Conservation (phyloP, 2,888 invertebrate species). For the Drosophila acutilabella region DNA sequence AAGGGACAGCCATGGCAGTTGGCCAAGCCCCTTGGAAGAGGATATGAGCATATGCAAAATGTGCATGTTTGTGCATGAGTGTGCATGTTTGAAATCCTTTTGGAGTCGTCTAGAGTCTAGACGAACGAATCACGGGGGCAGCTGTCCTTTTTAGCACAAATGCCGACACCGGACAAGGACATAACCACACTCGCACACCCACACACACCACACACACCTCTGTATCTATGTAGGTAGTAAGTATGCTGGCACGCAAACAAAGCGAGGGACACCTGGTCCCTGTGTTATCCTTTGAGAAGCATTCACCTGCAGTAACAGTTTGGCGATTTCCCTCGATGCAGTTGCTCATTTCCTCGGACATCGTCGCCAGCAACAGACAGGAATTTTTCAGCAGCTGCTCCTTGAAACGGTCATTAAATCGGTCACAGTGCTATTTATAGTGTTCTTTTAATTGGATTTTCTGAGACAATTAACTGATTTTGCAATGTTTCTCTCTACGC, state of each 20-base stretch:
- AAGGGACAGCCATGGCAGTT: not conserved
- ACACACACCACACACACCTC: too few relatives aligned
- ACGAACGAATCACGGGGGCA: slow-evolving; percentile 67
- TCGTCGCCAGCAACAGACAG: slow-evolving; percentile 45
- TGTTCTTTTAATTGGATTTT: not conserved
- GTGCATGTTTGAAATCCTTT: slow-evolving; percentile 45
- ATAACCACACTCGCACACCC: slow-evolving; percentile 6
- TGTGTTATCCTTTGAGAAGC: slow-evolving; percentile 40
- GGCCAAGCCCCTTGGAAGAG: slow-evolving; percentile 53
- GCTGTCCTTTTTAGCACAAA: slow-evolving; percentile 55
- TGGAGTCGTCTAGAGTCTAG: slow-evolving; percentile 69
- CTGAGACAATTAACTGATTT: slow-evolving; percentile 27
- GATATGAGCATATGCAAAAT: slow-evolving; percentile 55
- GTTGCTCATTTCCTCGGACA: slow-evolving; percentile 55
- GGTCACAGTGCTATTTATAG: slow-evolving; percentile 5
- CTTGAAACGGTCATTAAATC: not conserved
- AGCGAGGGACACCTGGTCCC: slow-evolving; percentile 45
- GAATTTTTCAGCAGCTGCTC: slow-evolving; percentile 13
- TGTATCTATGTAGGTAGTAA: slow-evolving; percentile 13
- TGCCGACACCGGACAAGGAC: slow-evolving; percentile 31
- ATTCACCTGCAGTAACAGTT: slow-evolving; percentile 17
- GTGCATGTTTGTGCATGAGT: slow-evolving; percentile 42
- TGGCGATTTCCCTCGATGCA: slow-evolving; percentile 38
- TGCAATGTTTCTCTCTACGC: slow-evolving; percentile 19
- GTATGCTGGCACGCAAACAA: slow-evolving; percentile 62